Conservation (phyloP, 2,797 vertebrate species). For the Argyrosomus regius region DNA sequence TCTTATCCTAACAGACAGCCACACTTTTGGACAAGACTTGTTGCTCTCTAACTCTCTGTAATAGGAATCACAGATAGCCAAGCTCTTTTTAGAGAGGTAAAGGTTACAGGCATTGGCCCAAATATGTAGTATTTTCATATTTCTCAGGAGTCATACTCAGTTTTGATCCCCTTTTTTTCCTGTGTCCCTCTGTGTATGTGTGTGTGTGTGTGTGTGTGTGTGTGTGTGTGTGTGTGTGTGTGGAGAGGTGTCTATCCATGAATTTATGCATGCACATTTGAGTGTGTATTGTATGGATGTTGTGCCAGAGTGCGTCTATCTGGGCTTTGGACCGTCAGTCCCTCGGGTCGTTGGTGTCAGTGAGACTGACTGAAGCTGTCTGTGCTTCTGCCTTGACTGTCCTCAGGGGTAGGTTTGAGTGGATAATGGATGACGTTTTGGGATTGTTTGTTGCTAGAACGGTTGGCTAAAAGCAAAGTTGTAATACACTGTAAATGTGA, state of each 20-base stretch:
- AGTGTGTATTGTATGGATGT: constrained; percentile 12
- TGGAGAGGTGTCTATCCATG: background rate
- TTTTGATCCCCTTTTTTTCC: background rate
- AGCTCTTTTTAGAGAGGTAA: constrained; percentile 38
- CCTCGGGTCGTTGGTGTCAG: constrained; percentile 19
- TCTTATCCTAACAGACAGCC: constrained; percentile 54
- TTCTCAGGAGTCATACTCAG: constrained; percentile 3
- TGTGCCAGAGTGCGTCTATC: constrained; percentile 33
- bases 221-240: constrained; percentile 1
- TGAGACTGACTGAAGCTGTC: constrained; percentile 21
- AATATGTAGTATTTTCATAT: constrained; percentile 30
- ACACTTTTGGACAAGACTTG: constrained; percentile 47
- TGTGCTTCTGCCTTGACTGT: constrained; percentile 23
- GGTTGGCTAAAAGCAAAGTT: constrained; percentile 17
- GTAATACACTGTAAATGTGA: constrained; percentile 2
- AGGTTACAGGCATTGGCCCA: background rate
- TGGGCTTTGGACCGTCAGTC: constrained; percentile 21
- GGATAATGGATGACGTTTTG: constrained; percentile 44
- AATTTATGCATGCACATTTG: constrained; percentile 3
- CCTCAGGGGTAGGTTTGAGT: constrained; percentile 24
- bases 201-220: background rate
- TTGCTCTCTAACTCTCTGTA: constrained; percentile 41
- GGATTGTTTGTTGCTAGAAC: constrained; percentile 32
- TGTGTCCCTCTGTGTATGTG: background rate
- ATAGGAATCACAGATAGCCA: constrained; percentile 38